Conservation (phyloP, 2,888 invertebrate genomes). For the Bellardia pandia region DNA sequence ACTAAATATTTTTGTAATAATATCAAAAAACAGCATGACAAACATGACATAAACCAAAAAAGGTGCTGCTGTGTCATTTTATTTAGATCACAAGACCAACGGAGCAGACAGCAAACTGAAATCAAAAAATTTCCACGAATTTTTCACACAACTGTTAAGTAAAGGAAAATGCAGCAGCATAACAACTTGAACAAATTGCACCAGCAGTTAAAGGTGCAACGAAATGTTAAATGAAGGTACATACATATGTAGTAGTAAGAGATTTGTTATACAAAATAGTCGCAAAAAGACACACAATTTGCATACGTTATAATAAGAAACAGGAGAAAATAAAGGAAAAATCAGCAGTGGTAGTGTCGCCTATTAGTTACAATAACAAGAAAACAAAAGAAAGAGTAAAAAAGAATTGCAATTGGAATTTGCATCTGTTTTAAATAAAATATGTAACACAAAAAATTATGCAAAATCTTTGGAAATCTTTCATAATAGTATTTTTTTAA, state of each 20-base stretch:
- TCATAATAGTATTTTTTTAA: conserved; percentile 34
- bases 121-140: conserved; percentile 60
- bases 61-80: conserved; percentile 72
- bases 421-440: conserved; percentile 63
- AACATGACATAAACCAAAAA: conserved; percentile 71
- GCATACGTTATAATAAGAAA: conserved; percentile 46
- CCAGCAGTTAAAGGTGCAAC: conserved; percentile 30
- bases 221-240: background rate
- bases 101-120: conserved; percentile 37
- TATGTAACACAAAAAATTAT: conserved; percentile 52
- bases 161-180: conserved; percentile 28
- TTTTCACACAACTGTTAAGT: conserved; percentile 55
- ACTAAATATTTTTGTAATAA: conserved; percentile 45
- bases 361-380: conserved; percentile 51
- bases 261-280: conserved; percentile 35
- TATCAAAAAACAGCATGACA: conserved; percentile 68
- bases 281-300: conserved; percentile 41
- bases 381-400: background rate
- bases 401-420: conserved; percentile 28
- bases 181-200: conserved; percentile 58
- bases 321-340: conserved; percentile 15
- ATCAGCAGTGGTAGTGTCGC: background rate
- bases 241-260: conserved; percentile 12
- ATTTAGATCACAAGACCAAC: conserved; percentile 65
- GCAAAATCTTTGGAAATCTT: conserved; percentile 43